phyloP scores from a whole-genome alignment of 37 sponge, comb jelly and placozoan genomes.

The Oscarella lobularis region DNA sequence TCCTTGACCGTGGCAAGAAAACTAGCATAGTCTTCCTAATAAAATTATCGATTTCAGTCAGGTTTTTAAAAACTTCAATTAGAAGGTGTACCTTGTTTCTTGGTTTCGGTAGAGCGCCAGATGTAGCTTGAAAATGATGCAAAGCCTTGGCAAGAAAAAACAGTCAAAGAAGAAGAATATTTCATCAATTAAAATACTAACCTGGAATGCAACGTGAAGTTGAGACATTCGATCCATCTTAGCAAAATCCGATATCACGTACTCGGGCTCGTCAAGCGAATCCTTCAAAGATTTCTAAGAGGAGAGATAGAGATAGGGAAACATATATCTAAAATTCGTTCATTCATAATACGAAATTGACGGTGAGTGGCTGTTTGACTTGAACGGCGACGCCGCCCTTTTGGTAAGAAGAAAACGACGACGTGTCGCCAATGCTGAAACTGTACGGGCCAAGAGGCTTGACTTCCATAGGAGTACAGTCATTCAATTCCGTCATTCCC shows the following conservation, averaged over 20 bases:
- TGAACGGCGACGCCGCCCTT: slow-evolving; percentile 73
- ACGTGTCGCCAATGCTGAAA: slow-evolving; percentile 83
- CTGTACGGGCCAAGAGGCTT: slow-evolving; percentile 69
- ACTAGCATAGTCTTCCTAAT: too few species aligned
- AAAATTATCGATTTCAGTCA: too few species aligned
- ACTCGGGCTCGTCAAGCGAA: slow-evolving; percentile 65
- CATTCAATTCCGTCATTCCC: slow-evolving; percentile 93
- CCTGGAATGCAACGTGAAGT: slow-evolving; percentile 74
- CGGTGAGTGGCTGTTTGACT: slow-evolving; percentile 65
- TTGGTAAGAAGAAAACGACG: slow-evolving; percentile 30
- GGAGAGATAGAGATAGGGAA: slow-evolving; percentile 1
- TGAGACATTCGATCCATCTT: slow-evolving; percentile 79
- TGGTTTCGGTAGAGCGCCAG: too few species aligned
- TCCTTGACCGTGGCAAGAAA: too few species aligned
- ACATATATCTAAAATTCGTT: slow-evolving; percentile 7
- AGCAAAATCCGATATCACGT: slow-evolving; percentile 81
- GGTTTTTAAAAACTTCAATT: too few species aligned
- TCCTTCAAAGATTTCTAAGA: slow-evolving; percentile 74
- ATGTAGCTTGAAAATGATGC: too few species aligned
- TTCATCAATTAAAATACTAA: too few species aligned
- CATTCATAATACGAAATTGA: slow-evolving; percentile 48
- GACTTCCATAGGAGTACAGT: slow-evolving; percentile 50
- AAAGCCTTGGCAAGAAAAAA: too few species aligned
- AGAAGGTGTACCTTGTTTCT: too few species aligned
- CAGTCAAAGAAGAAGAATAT: too few species aligned